Evolutionary conservation across 1,140 invertebrate species (phyloP), one percentile per base, ranked within the genome.

Genomic region (Drosophila kohkoa): DNA sequence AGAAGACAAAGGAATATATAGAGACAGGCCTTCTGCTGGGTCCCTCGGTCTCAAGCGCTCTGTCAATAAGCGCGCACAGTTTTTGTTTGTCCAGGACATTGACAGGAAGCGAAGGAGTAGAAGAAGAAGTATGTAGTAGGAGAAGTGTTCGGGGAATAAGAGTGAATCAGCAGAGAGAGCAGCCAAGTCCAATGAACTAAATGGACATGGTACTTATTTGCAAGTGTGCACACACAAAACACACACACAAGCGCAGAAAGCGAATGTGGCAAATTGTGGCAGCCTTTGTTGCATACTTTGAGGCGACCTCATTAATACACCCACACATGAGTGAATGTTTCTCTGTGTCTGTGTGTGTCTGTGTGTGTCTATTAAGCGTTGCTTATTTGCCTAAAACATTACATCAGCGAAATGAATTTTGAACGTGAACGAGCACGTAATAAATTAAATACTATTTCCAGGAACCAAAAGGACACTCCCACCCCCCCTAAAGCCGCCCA

Each of bases 331-430:
- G 43, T 38, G 32, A 16, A 32, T 49, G 41, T 25, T 3, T 25
- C 20, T 25, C 20, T 25, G 0, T 25, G 3, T 25, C 20, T 25
- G 0, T 25, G 3, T 25, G 3, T 25, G 0, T 49, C 52, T 48
- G 41, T 57, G 54, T 45, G 25, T 54, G 55, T 73, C 48, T 74
- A 20, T 73, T 67, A 54, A 64, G 62, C 52, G 86, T 82, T 82
- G 76, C 76, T 68, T 89, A 88, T 89, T 88, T 89, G 77, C 77
- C 81, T 59, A 81, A 88, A 87, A 83, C 77, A 81, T 88, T 88
- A 88, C 85, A 89, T 89, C 85, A 88, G 83, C 83, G 48, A 88
- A 88, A 81, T 88, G 80, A 89, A 81, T 81, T 88, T 85, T 81
- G 74, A 81, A 71, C 67, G 72, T 68, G 75, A 57, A 80, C 80